Base-by-base conservation (phyloP, 2,888 invertebrate genomes). In the Pheosia tremula region DNA sequence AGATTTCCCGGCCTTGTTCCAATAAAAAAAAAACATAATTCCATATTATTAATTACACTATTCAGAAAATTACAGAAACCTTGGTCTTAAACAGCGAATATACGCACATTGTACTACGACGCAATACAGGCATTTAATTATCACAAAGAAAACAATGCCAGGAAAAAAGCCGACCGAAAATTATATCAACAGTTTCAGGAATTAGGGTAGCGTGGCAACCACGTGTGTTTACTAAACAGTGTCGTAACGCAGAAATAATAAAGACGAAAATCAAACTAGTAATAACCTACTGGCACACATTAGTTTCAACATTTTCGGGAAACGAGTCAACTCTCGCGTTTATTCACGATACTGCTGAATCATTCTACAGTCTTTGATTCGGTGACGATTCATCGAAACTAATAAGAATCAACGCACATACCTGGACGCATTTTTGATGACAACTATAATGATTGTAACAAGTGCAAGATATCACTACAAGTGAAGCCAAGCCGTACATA, bases 401-500 rank as follows among this genome's bases (percentile, higher is more conserved):
- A 9, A 43, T 39, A 39, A 5, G 9, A 9, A 8, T 43, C 11
- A n/a, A 47, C 47, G 41, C 36, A 60, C 47, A 60, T 56, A 41
- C 57, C 57, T 60, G 59, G n/a, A 57, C 13, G 24, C 57, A 66
- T 70, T 13, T 43, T 52, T 59, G 45, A 52, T 24, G 52, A 37
- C 43, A 59, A 53, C 56, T 36, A 6, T 56, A 53, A 57, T 55
- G 62, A 56, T 47, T 60, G 24, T 55, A 60, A 56, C 62, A 62
- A 68, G 45, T 62, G 61, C 69, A 63, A 57, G 57, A 45, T 61
- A 56, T 67, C 59, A 64, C 62, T 24, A 24, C 53, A 68, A 62
- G 41, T 45, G 63, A 71, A 73, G 77, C 73, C 73, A 78, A 75
- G 69, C 67, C 7, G 50, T 63, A 61, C 61, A 60, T 67, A 65